Conservation (phyloP, 1,140 invertebrate species). For the Pogonomyrmex barbatus region DNA sequence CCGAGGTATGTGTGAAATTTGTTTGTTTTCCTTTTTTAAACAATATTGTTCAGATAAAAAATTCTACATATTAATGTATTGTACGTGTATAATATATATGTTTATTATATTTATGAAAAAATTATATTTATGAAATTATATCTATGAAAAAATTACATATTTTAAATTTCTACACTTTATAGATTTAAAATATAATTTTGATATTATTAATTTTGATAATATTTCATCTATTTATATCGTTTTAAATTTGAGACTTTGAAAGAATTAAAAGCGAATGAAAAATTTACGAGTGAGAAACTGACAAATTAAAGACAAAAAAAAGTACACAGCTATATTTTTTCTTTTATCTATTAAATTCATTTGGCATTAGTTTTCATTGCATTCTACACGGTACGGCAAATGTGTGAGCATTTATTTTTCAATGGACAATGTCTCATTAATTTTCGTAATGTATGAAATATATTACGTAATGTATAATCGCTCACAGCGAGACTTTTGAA, state of each 20-base stretch:
- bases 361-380: background rate
- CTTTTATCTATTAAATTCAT: background rate
- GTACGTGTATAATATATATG: too few relatives aligned
- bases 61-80: too few relatives aligned
- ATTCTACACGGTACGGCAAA: background rate
- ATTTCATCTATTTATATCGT: background rate
- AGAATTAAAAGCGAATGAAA: background rate
- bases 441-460: conserved; percentile 14
- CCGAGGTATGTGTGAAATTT: background rate
- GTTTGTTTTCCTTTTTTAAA: background rate
- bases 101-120: too few relatives aligned
- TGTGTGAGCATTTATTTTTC: background rate
- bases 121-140: too few relatives aligned
- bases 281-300: background rate
- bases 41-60: background rate
- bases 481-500: background rate
- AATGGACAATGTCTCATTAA: conserved; percentile 17
- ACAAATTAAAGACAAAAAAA: background rate
- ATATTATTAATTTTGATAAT: background rate
- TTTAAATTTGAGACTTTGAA: background rate
- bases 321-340: background rate
- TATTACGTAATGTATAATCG: background rate
- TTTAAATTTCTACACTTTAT: background rate
- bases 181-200: background rate
- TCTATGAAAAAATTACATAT: background rate